A percentile compares a stretch with the other conserved stretches of the same genome.
phyloP scores from a whole-genome alignment of 2,113 vertebrate species.

The Scopus umbretta region DNA sequence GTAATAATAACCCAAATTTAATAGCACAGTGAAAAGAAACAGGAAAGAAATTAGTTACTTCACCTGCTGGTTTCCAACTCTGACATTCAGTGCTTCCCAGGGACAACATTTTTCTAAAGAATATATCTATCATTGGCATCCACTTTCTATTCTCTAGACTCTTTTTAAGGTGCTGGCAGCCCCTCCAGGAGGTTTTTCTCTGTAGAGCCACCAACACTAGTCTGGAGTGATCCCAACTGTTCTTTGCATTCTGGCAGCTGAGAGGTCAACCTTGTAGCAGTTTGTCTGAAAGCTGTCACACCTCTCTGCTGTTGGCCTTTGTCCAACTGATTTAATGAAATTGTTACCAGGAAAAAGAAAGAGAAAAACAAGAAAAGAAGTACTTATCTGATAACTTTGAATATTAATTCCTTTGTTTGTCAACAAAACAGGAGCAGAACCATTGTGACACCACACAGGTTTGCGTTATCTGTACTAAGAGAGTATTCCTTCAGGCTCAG shows the following conservation, averaged over 20 bases:
- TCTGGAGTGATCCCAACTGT: background rate
- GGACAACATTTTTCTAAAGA: background rate
- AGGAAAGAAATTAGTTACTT: background rate
- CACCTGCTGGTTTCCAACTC: background rate
- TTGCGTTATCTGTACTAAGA: background rate
- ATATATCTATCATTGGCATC: background rate
- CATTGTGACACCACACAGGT: background rate
- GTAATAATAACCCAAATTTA: constrained; percentile 38
- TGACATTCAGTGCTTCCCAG: background rate
- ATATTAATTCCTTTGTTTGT: background rate
- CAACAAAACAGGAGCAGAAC: background rate
- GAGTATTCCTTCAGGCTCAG: background rate
- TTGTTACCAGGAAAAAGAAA: background rate
- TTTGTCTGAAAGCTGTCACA: background rate
- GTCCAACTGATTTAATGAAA: background rate
- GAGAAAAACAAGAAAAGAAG: background rate
- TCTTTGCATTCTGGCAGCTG: background rate
- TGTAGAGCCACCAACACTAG: background rate
- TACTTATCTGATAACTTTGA: background rate
- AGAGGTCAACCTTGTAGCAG: background rate
- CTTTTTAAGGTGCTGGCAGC: background rate
- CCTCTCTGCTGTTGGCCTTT: background rate
- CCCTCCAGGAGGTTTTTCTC: background rate
- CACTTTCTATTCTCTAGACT: background rate
- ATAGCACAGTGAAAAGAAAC: background rate